Base-by-base conservation (phyloP, 2,888 invertebrate genomes). In the Thysanoteuthis rhombus region DNA sequence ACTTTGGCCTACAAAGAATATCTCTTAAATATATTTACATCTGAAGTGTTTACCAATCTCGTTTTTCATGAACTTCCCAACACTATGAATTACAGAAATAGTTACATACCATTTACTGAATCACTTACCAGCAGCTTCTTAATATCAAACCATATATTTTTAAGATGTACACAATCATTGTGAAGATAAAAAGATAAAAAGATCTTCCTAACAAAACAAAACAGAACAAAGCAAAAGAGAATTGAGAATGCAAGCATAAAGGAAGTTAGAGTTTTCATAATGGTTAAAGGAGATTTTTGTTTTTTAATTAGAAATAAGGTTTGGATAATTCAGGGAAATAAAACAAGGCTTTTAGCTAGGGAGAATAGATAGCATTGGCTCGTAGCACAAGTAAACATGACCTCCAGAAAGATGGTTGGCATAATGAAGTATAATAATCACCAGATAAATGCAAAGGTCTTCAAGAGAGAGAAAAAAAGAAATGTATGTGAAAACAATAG, bases 191-290 rank as follows among this genome's bases (percentile, higher is more conserved):
- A n/a, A n/a, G n/a, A n/a, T n/a, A n/a, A n/a, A n/a, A 52, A 75
- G 75, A 75, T n/a, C 12, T n/a, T 75, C n/a, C 10, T 75, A 5
- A 28, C 8, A 5, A 36, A 36, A 75, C 4, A 36, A 28, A 42
- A 25, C 28, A 93, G 42, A n/a, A 75, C 12, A 38, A 93, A 93
- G 89, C 93, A 89, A 89, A 39, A 93, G 42, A 42, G n/a, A 42
- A 92, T 75, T n/a, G 75, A 75, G 36, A 75, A 75, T 75, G 75
- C 75, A 75, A 75, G 75, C 75, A 75, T 75, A 75, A 75, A 75
- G 10, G 12, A 75, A 75, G 75, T 75, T 75, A 75, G n/a, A 75
- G 75, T 16, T 75, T 75, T 12, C 16, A 75, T n/a, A 8, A n/a
- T n/a, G 75, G 75, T 75, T 75, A 75, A 52, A 52, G 52, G 25